phyloP scores from a whole-genome alignment of 2,113 vertebrate species.

The Piaya cayana region DNA sequence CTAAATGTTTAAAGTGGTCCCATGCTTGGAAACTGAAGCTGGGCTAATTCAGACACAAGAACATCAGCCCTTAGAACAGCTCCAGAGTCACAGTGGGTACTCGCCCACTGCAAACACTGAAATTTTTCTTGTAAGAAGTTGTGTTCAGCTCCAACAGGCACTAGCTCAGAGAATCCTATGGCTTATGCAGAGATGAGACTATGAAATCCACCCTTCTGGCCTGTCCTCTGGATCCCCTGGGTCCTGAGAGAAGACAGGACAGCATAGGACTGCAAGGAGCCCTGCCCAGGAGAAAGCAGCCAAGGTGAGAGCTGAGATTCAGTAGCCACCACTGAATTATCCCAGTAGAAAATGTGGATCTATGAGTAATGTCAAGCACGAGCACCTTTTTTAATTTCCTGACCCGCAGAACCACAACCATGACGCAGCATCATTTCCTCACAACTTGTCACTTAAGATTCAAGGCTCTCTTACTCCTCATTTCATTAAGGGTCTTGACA shows the following conservation, averaged over 20 bases:
- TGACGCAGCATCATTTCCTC: neutral
- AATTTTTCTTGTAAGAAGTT: neutral
- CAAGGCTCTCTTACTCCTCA: neutral
- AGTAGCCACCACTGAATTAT: neutral
- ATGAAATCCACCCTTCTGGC: neutral
- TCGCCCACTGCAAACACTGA: neutral
- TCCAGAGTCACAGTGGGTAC: neutral
- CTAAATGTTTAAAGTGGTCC: neutral
- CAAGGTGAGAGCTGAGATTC: neutral
- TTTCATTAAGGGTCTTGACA: neutral
- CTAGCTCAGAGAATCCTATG: neutral
- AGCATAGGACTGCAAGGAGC: neutral
- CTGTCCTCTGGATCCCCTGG: neutral
- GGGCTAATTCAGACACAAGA: neutral
- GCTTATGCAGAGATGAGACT: neutral
- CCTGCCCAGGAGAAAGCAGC: neutral
- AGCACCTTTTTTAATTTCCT: neutral
- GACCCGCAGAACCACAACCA: neutral
- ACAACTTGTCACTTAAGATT: neutral
- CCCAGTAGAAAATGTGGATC: neutral
- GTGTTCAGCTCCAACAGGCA: neutral
- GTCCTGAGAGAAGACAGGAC: neutral
- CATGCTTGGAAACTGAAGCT: neutral
- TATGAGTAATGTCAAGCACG: neutral
- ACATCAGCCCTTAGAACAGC: neutral